Evolutionary conservation across 2,797 vertebrate species (phyloP).

Genomic region (Limosa lapponica): DNA sequence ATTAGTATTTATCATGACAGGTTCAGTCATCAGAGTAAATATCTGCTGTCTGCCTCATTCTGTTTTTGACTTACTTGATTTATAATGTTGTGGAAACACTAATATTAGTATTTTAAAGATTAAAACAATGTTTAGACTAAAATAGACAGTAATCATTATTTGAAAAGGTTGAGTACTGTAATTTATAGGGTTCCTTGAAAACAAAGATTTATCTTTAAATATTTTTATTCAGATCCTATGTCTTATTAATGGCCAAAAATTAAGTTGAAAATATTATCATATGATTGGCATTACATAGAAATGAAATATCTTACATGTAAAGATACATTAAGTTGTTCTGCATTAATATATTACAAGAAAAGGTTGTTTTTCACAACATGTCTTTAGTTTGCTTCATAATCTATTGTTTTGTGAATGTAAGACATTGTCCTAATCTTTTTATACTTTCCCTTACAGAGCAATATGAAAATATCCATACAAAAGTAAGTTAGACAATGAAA

Average conservation of each 20-base stretch:
- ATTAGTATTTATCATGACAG: conserved; percentile 33
- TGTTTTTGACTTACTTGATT: conserved; percentile 47
- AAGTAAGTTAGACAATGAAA: neutral
- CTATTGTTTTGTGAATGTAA: neutral
- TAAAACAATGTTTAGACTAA: conserved; percentile 46
- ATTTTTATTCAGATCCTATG: neutral
- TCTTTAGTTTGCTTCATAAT: neutral
- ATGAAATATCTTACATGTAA: neutral
- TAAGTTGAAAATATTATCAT: conserved; percentile 5
- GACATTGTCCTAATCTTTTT: neutral
- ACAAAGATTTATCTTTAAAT: conserved; percentile 45
- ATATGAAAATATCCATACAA: neutral
- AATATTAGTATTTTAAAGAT: conserved; percentile 57
- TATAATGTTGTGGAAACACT: conserved; percentile 29
- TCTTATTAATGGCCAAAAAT: conserved; percentile 50
- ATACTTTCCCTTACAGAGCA: neutral
- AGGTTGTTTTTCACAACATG: neutral
- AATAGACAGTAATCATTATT: conserved; percentile 46
- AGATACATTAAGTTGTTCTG: neutral
- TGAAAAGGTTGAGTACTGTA: conserved; percentile 54
- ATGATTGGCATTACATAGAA: neutral
- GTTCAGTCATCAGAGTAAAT: conserved; percentile 28
- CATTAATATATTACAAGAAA: neutral
- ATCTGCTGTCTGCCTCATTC: conserved; percentile 9
- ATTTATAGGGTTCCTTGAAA: conserved; percentile 60